Base-by-base conservation (phyloP, 1,140 invertebrate genomes). In the Mycetomoellerius zeteki region DNA sequence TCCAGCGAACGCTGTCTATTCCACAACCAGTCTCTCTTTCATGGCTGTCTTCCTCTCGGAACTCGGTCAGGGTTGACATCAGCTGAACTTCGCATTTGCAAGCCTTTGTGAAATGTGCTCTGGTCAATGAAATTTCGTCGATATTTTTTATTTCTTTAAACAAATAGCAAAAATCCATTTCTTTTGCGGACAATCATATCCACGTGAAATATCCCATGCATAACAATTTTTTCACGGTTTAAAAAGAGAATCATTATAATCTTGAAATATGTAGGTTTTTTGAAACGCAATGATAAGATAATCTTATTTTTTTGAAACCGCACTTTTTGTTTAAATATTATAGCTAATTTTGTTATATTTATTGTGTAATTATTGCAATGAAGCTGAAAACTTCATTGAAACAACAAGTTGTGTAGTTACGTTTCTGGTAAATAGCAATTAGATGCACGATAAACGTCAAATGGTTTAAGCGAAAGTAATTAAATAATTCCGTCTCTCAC, bases 41-140 rank as follows among this genome's bases (percentile, higher is more conserved):
- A 10, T 16, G 65, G 19, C 33, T 81, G n/a, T 8, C 77, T 80
- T 52, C 33, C 78, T 30, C 19, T 60, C 16, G 71, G 76, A 89
- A 88, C 86, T 89, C 88, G 88, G 88, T 89, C 88, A 89, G 65
- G 86, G 88, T 85, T 88, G 56, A 52, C 60, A 65, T 85, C 47
- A 52, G 47, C 50, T 50, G 16, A 54, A 54, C 47, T 52, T 78
- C 64, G 47, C 33, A 65, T 85, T 85, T 50, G 27, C 52, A 60
- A 64, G 56, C 37, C 52, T 76, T 76, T 76, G 71, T 85, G 24
- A 64, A 76, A 60, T n/a, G 56, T 12, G n/a, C 75, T 62, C n/a
- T 54, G 10, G 56, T 54, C 60, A 30, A 77, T 30, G 73, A 64
- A 56, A 58, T 43, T 52, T 54, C 14, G 82, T 8, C 19, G 30